Percentiles rank a stretch among this genome's conserved stretches.
Conservation (phyloP, 2,888 invertebrate genomes). For the Crocallis elinguaria region DNA sequence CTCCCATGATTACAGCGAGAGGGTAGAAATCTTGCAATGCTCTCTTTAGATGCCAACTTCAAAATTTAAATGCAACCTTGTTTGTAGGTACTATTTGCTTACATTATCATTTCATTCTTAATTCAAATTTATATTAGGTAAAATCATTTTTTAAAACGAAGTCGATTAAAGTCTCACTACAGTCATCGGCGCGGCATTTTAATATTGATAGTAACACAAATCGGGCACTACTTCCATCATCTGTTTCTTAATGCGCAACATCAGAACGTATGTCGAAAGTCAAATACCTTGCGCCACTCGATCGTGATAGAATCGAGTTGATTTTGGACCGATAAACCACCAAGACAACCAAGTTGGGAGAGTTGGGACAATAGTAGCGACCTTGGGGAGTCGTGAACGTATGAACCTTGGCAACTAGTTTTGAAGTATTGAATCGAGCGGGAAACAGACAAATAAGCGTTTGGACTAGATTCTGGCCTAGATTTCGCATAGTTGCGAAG, state of each 20-base stretch:
- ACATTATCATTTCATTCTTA: too few relatives aligned
- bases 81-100: neutral
- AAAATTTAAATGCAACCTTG: neutral
- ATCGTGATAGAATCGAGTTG: slow-evolving; percentile 19
- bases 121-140: too few relatives aligned
- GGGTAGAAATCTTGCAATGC: neutral
- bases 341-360: slow-evolving; percentile 3
- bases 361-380: slow-evolving; percentile 32
- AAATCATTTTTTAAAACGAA: too few relatives aligned
- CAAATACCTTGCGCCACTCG: slow-evolving; percentile 23
- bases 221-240: neutral
- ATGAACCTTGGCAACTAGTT: slow-evolving; percentile 33
- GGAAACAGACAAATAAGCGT: slow-evolving; percentile 30
- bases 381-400: slow-evolving; percentile 39
- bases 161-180: too few relatives aligned
- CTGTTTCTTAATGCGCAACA: slow-evolving; percentile 26
- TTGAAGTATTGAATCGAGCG: slow-evolving; percentile 36
- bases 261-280: slow-evolving; percentile 30
- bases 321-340: slow-evolving; percentile 25
- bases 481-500: slow-evolving; percentile 21
- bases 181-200: too few relatives aligned
- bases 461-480: slow-evolving; percentile 28
- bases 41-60: neutral
- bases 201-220: neutral
- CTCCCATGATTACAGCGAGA: neutral